These are phyloP conservation scores for Moxostoma hubbsi DNA, from an alignment of 2,797 vertebrate species.

Conservation along the genomic window DNA sequence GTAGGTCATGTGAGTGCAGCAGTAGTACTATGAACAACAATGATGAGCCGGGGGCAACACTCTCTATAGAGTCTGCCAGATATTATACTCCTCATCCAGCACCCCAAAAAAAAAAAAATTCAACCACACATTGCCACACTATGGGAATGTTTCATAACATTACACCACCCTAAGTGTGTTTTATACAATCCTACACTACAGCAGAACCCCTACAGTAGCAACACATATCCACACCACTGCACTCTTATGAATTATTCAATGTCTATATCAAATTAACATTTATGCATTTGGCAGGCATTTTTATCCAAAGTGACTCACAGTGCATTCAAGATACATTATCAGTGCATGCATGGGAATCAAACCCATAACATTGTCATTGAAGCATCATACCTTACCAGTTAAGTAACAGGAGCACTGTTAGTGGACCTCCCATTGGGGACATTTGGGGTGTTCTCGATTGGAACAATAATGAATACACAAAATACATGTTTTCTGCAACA, in stretches of 20 bases:
- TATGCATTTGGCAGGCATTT: no score
- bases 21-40: slow-evolving; percentile 65
- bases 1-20: slow-evolving; percentile 72
- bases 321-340: no score
- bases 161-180: neutral
- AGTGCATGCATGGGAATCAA: no score
- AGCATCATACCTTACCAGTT: no score
- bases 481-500: no score
- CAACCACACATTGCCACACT: neutral
- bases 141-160: slow-evolving; percentile 2
- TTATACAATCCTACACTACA: neutral
- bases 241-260: neutral
- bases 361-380: no score
- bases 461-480: no score
- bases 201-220: neutral
- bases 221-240: neutral
- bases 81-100: slow-evolving; percentile 26
- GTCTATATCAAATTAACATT: neutral
- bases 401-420: no score
- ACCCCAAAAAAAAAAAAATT: no score
- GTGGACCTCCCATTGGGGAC: no score
- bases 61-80: slow-evolving; percentile 53
- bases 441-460: no score
- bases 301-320: no score
- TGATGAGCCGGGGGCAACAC: slow-evolving; percentile 64